Evolutionary conservation across 53 echinoderm and acorn worm genomes (phyloP).

Genomic region (Apostichopus leukothele): DNA sequence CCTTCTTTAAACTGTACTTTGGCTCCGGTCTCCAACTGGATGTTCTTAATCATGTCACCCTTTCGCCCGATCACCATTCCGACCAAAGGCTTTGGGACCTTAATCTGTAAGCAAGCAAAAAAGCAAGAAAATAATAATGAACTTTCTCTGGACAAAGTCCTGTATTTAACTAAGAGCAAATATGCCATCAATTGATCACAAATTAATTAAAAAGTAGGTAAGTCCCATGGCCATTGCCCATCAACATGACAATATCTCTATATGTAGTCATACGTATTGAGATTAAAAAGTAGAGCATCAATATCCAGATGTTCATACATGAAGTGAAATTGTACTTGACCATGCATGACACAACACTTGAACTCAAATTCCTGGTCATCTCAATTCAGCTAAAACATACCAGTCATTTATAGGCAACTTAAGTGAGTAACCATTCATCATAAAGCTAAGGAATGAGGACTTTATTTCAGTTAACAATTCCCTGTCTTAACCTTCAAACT

Average conservation of each 20-base stretch:
- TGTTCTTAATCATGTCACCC: conserved; percentile 87
- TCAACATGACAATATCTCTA: too few species aligned
- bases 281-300: too few species aligned
- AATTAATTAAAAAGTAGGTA: too few species aligned
- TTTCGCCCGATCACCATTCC: conserved; percentile 93
- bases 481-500: too few species aligned
- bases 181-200: too few species aligned
- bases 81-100: conserved; percentile 81
- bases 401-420: too few species aligned
- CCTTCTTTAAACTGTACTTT: conserved; percentile 89
- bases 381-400: too few species aligned
- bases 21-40: conserved; percentile 79
- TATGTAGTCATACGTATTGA: too few species aligned
- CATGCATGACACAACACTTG: neutral
- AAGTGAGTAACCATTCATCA: too few species aligned
- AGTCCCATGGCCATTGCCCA: too few species aligned
- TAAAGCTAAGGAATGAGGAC: too few species aligned
- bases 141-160: neutral
- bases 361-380: neutral
- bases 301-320: neutral
- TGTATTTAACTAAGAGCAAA: neutral
- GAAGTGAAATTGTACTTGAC: neutral
- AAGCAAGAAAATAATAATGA: neutral
- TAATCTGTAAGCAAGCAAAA: conserved; percentile 48
- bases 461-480: too few species aligned